Percentiles rank a stretch among this genome's conserved stretches.
phyloP scores from a whole-genome alignment of 2,797 vertebrate species.

The Lycodopsis pacificus region DNA sequence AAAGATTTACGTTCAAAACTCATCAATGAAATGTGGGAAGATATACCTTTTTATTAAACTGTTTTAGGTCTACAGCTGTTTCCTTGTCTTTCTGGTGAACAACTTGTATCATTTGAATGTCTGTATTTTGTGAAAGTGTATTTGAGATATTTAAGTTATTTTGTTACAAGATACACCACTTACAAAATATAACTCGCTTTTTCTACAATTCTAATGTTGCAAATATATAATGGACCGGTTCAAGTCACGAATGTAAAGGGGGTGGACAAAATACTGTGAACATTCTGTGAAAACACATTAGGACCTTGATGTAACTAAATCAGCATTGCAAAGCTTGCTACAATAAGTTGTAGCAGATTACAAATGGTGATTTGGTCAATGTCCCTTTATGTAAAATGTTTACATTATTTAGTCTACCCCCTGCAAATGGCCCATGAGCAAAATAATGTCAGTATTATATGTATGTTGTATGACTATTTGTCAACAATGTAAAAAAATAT shows the following conservation, averaged over 20 bases:
- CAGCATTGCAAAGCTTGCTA: background rate
- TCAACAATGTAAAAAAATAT: conserved; percentile 27
- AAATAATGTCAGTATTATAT: conserved; percentile 17
- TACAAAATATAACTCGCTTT: conserved; percentile 34
- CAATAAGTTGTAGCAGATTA: background rate
- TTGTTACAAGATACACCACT: conserved; percentile 40
- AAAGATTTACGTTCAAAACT: conserved; percentile 63
- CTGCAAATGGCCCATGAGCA: conserved; percentile 13
- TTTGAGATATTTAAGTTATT: conserved; percentile 65
- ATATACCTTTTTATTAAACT: conserved; percentile 30
- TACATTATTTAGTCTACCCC: conserved; percentile 17
- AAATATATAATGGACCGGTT: conserved; percentile 6
- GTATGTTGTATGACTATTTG: conserved; percentile 15
- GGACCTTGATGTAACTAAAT: conserved; percentile 5
- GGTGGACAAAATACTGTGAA: conserved; percentile 42
- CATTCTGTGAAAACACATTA: background rate
- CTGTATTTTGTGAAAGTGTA: conserved; percentile 41
- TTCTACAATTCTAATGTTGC: conserved; percentile 18
- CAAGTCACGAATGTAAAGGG: conserved; percentile 36
- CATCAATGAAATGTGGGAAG: conserved; percentile 19
- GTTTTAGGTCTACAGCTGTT: conserved; percentile 10
- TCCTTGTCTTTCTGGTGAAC: conserved; percentile 29
- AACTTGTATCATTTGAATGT: conserved; percentile 28
- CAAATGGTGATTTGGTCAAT: background rate
- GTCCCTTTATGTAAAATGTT: background rate